Evolutionary conservation across 2,888 invertebrate species (phyloP), one percentile per base, ranked within the genome.

Genomic region (Epinotia brunnichana): DNA sequence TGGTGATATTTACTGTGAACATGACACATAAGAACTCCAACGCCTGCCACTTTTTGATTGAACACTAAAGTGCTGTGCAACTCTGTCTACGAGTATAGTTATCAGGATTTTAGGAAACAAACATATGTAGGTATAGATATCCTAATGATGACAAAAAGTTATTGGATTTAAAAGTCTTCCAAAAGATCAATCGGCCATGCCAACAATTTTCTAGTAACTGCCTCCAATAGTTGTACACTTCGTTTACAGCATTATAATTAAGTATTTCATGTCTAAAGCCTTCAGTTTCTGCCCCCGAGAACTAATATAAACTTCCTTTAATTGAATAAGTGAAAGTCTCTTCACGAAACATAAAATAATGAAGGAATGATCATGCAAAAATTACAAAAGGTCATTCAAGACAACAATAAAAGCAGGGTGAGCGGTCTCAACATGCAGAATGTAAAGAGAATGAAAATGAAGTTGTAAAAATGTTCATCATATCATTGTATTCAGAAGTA

Each of bases 391-490:
- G 76, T 81, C 80, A 83, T 82, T 81, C 82, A 78, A 73, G 75
- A 85, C 82, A 82, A 90, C 86, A 87, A 78, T 77, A 79, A 90
- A 90, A 90, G 90, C 90, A 78, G 80, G 80, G 80, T 78, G 76
- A 79, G 75, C 82, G 81, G 83, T 75, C 80, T 79, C 83, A 82
- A 79, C 79, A 82, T 83, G 82, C 80, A 77, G 75, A 74, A 74
- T 24, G 59, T 29, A 74, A 68, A 68, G 19, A 67, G 21, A 11
- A 73, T 64, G 59, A 61, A 41, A 70, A 61, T 67, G 24, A 35
- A 53, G 44, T 53, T 11, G 29, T 9, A 44, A n/a, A 59, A 44
- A 71, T 71, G 44, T 29, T 54, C 13, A 19, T 7, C 19, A 54
- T 59, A 1, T n/a, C n/a, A n/a, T n/a, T n/a, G n/a, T n/a, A 53